Percentiles rank a stretch among this genome's conserved stretches.
These are phyloP conservation scores for Galeopterus variegatus DNA, from an alignment of 2,113 vertebrate species.

Conservation along the genomic window DNA sequence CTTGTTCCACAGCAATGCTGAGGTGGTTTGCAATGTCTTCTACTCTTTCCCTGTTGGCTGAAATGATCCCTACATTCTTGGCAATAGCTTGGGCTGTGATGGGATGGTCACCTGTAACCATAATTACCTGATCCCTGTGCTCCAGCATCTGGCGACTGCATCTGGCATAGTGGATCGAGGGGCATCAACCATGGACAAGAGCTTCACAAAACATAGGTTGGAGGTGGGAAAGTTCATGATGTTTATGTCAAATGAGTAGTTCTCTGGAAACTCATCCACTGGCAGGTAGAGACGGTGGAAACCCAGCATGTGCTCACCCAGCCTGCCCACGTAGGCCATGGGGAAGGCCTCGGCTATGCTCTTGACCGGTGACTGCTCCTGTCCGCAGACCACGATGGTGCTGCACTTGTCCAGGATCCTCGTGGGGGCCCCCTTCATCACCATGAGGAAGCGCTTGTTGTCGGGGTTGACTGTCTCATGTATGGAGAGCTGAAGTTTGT, in stretches of 20 bases:
- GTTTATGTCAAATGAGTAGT: slow-evolving; percentile 89
- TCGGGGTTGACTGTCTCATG: no score
- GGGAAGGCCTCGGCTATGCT: no score
- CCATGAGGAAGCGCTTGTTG: no score
- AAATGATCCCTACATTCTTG: slow-evolving; percentile 92
- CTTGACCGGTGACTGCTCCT: no score
- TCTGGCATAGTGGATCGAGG: slow-evolving; percentile 92
- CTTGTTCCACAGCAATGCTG: slow-evolving; percentile 88
- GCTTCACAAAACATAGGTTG: slow-evolving; percentile 91
- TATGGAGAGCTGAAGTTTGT: slow-evolving; percentile 89
- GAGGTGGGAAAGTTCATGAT: slow-evolving; percentile 91
- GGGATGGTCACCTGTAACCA: slow-evolving; percentile 92
- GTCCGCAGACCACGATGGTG: no score
- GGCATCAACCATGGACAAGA: slow-evolving; percentile 92
- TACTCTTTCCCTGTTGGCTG: slow-evolving; percentile 90
- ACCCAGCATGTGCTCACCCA: slow-evolving; percentile 68
- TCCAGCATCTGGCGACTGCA: slow-evolving; percentile 91
- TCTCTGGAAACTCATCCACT: slow-evolving; percentile 88
- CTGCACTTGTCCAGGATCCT: no score
- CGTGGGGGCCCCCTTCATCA: no score
- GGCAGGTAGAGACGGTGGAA: slow-evolving; percentile 92
- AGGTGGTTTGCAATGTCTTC: slow-evolving; percentile 92
- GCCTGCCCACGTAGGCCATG: no score
- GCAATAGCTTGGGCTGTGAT: slow-evolving; percentile 93
- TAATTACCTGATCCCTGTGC: slow-evolving; percentile 93